A percentile compares a stretch with the other conserved stretches of the same genome.
Evolutionary conservation across 2,113 vertebrate genomes (phyloP).

Genomic region (Trematomus loennbergii): DNA sequence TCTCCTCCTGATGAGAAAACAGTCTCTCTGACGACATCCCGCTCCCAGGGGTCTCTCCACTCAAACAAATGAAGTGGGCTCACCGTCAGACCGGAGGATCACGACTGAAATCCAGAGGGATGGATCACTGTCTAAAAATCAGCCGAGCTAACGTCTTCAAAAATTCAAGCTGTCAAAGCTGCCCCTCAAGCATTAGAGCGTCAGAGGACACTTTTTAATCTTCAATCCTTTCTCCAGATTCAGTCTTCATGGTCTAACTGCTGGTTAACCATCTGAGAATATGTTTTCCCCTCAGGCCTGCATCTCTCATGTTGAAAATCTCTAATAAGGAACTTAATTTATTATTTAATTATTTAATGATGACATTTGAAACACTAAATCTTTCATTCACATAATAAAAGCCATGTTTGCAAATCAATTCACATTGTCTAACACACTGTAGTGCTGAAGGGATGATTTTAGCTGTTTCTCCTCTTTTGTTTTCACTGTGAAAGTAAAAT

Average conservation of each 20-base stretch:
- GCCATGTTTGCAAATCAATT: background rate
- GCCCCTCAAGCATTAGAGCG: slow-evolving; percentile 1
- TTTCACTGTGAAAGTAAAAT: background rate
- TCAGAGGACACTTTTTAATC: slow-evolving; percentile 14
- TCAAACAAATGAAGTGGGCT: slow-evolving; percentile 52
- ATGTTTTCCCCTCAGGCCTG: background rate
- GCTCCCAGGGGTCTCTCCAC: slow-evolving; percentile 22
- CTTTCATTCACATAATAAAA: background rate
- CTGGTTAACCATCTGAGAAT: slow-evolving; percentile 21
- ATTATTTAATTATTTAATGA: background rate
- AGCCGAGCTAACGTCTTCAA: slow-evolving; percentile 37
- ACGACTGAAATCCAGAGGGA: slow-evolving; percentile 25
- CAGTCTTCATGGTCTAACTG: background rate
- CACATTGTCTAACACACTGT: background rate
- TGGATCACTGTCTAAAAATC: slow-evolving; percentile 21
- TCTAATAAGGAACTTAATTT: background rate
- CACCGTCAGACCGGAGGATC: slow-evolving; percentile 18
- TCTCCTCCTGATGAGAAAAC: slow-evolving; percentile 25
- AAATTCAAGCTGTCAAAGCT: slow-evolving; percentile 28
- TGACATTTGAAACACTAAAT: background rate
- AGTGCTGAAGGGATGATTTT: background rate
- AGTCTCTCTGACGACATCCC: background rate
- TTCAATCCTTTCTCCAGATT: background rate
- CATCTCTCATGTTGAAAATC: background rate
- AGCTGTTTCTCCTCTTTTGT: background rate